Evolutionary conservation across 2,888 invertebrate species (phyloP), one percentile per base, ranked within the genome.

Genomic region (Hermaeophaga mercurialis): DNA sequence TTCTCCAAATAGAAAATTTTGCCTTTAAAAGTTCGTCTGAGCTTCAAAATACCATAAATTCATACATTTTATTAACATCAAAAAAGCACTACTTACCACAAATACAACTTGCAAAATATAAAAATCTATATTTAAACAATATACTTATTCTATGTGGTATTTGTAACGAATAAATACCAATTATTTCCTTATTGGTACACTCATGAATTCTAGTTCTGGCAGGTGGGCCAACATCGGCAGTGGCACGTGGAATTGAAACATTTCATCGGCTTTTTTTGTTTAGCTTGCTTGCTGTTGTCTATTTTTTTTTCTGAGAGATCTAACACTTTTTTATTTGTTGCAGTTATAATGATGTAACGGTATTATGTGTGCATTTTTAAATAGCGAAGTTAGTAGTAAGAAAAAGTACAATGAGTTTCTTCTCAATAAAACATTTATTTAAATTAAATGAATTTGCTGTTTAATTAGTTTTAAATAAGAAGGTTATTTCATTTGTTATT

Each of bases 241-340:
- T 22, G 41, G 50, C 50, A 50, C 31, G 50, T 50, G 50, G 41
- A 50, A 31, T 50, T 41, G 15, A 50, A 50, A 41, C 41, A 50
- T 50, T 50, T 50, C 19, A 39, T 50, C 33, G 9, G 36, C 18
- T 50, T 50, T 50, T 26, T 50, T 31, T 50, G 14, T 17, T 18
- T 39, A 9, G n/a, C 34, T 33, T 50, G 22, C 39, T 36, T 18
- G 15, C 8, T 28, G 14, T 36, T 9, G 28, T 48, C n/a, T n/a
- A n/a, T n/a, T n/a, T n/a, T n/a, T n/a, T n/a, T n/a, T n/a, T n/a
- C n/a, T n/a, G n/a, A n/a, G n/a, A n/a, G n/a, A n/a, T n/a, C n/a
- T n/a, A n/a, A n/a, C n/a, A n/a, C n/a, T 36, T 38, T 46, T 36
- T 26, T 34, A 24, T 48, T 36, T 24, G 22, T 38, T 38, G n/a